These are phyloP conservation scores for Turritopsis dohrnii DNA, from an alignment of 30 jellyfish, hydroid and myxozoan genomes.

Conservation along the genomic window DNA sequence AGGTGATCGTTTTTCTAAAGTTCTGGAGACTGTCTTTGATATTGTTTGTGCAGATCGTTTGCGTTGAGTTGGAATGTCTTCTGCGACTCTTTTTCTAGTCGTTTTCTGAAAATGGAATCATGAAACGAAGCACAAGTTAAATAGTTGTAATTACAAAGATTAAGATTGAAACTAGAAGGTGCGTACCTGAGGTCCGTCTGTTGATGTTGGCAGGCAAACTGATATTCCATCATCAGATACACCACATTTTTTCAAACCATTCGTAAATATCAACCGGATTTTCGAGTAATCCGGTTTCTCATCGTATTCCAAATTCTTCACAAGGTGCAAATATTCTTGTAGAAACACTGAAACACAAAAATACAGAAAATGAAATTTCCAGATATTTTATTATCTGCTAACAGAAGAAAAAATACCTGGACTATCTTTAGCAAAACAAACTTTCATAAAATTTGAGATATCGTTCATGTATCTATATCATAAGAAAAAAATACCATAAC, in stretches of 20 bases:
- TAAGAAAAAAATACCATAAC: neutral
- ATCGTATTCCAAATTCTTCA: constrained; percentile 49
- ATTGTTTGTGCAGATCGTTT: neutral
- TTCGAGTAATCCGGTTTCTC: constrained; percentile 67
- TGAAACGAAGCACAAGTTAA: neutral
- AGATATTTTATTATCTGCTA: neutral
- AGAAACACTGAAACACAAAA: constrained; percentile 43
- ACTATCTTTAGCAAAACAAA: constrained; percentile 29
- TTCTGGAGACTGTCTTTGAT: neutral
- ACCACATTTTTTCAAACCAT: constrained; percentile 43
- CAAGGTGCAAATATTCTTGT: constrained; percentile 43
- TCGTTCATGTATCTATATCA: constrained; percentile 56
- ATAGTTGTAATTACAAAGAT: no score
- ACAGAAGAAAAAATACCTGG: constrained; percentile 44
- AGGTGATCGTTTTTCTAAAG: neutral
- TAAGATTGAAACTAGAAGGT: no score
- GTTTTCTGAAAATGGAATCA: neutral
- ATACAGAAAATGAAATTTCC: neutral
- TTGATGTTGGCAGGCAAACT: constrained; percentile 21
- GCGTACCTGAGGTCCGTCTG: constrained; percentile 20
- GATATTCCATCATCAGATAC: constrained; percentile 66
- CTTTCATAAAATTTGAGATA: constrained; percentile 31
- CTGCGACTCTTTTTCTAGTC: neutral
- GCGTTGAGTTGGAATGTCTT: neutral
- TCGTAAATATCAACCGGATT: constrained; percentile 44